Evolutionary conservation across 37 sponge, comb jelly and placozoan species (phyloP), one percentile per base, ranked within the genome.

Genomic region (Cliona cf. orientalis): DNA sequence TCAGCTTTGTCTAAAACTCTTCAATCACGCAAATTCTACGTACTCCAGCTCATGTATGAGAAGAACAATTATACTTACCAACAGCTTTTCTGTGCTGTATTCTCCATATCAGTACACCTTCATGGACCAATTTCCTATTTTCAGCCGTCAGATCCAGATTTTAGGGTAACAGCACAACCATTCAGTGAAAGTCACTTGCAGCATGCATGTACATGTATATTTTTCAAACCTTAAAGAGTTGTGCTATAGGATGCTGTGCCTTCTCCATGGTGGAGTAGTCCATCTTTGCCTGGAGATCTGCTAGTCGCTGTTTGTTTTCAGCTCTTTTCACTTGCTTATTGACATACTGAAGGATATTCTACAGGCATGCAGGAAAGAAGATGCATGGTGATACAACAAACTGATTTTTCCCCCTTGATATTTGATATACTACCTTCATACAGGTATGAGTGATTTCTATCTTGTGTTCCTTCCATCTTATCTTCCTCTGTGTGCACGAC

Each of bases 51-150:
- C n/a, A n/a, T n/a, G n/a, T n/a, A n/a, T n/a, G n/a, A n/a, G n/a
- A n/a, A n/a, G n/a, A n/a, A n/a, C n/a, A n/a, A n/a, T n/a, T n/a
- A n/a, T n/a, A 46, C 70, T 81, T 61, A 88, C 89, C 89, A 26
- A 88, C 62, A 23, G 61, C 77, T 46, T 75, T 92, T 39, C 79
- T 83, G 80, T 83, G 73, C 43, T 87, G 76, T 61, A 92, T 66
- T 73, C 79, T 92, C 92, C 88, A 84, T 2, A 71, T 84, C 22
- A 92, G 80, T 7, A 75, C 38, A 4, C 92, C 92, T 58, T 92
- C 85, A 42, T 84, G 85, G 0, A 92, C 42, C 68, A 92, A 40
- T 41, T 22, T 39, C 25, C 88, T 72, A 1, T 60, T 42, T 40
- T 87, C 81, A 3, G 76, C 53, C 22, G 85, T 69, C 74, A 92